Base-by-base conservation (phyloP, 2,888 invertebrate species). In the Nudaria mundana region DNA sequence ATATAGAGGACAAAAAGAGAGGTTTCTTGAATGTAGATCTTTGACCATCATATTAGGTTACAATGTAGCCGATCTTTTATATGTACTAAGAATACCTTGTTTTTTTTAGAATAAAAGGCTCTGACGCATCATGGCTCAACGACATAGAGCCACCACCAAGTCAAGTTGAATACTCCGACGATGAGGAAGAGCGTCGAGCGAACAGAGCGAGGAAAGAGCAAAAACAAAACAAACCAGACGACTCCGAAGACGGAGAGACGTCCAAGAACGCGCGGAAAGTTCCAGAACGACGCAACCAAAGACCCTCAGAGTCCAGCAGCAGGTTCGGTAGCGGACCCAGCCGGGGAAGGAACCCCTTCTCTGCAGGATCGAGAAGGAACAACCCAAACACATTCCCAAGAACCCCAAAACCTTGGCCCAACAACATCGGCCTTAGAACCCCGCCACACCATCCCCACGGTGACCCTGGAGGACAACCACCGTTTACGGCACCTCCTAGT, bases 91-190 rank as follows among this genome's bases (percentile, higher is more conserved):
- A n/a, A n/a, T n/a, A n/a, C n/a, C n/a, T n/a, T n/a, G n/a, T n/a
- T n/a, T n/a, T 6, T 71, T 65, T 46, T 83, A 96, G 95, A 74
- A 76, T 93, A 39, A 95, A 93, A 79, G 97, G 97, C 3, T 94
- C 94, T 0, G 98, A 98, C 87, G 97, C 97, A 0, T 95, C 96
- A 0, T 97, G 96, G 94, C 91, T 93, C 55, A 91, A 95, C 70
- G 95, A 97, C 71, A 81, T 93, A 29, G 98, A 98, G 73, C 97
- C 97, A 0, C 97, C 97, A 0, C 81, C 89, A 0, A 90, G 91
- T 59, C 91, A 91, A 50, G 56, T 93, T 1, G 97, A 97, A 18
- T 97, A 91, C 77, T 98, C 97, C 0, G 97, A 97, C 71, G 98
- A 98, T 70, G 98, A 98, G 63, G 91, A 93, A 44, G 97, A 97